Evolutionary conservation across 1,140 invertebrate species (phyloP).

Genomic region (Cydia amplana): DNA sequence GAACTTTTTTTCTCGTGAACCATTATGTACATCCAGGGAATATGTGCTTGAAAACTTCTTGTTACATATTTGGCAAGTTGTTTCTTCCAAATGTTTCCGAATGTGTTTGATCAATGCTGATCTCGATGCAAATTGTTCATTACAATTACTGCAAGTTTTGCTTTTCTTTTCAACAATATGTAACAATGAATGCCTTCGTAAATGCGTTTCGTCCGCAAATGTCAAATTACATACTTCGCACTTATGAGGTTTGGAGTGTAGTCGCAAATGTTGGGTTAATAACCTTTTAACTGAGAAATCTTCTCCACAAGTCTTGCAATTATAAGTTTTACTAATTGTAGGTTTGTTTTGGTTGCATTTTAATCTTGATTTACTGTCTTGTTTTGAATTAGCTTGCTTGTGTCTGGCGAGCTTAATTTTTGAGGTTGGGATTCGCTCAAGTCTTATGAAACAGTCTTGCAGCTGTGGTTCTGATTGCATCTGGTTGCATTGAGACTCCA

Average conservation of each 20-base stretch:
- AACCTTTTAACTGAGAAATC: background rate
- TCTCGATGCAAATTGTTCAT: background rate
- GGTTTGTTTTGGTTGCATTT: background rate
- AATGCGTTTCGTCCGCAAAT: background rate
- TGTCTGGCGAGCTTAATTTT: background rate
- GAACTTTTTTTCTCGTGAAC: background rate
- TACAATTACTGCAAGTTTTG: background rate
- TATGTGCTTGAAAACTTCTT: constrained; percentile 31
- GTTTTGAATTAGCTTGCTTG: background rate
- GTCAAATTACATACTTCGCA: background rate
- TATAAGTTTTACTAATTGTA: background rate
- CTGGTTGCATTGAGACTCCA: background rate
- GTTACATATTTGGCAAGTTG: constrained; percentile 32
- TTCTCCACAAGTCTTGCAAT: background rate
- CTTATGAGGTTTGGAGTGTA: background rate
- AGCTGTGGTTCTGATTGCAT: background rate
- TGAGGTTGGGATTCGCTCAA: background rate
- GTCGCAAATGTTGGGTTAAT: background rate
- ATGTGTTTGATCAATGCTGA: constrained; percentile 5
- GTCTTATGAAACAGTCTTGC: background rate
- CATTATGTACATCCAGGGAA: constrained; percentile 31
- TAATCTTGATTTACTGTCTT: background rate
- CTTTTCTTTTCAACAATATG: background rate
- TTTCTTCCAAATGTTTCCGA: background rate
- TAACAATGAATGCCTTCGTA: background rate